Conservation (phyloP, 2,888 invertebrate species). For the Carpatolechia fugitivella region DNA sequence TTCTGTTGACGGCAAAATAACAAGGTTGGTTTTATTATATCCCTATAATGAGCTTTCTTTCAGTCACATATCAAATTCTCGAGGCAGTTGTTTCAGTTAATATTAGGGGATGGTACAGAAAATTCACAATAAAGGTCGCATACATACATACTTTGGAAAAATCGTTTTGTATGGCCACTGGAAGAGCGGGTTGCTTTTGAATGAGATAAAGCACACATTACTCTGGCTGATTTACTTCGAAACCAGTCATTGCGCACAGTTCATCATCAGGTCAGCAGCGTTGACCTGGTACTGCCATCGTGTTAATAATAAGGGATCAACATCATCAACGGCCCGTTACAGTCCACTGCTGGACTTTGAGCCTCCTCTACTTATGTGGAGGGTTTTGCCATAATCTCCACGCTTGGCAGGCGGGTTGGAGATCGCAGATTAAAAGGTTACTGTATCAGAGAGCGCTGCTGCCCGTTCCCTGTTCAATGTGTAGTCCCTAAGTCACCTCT, state of each 20-base stretch:
- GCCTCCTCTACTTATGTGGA: too few species aligned
- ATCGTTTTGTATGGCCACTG: conserved; percentile 18
- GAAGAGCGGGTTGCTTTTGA: not conserved
- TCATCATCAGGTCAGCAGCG: too few species aligned
- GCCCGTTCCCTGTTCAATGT: too few species aligned
- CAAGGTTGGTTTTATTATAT: not conserved
- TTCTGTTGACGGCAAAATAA: not conserved
- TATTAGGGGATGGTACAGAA: conserved; percentile 15
- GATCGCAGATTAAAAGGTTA: too few species aligned
- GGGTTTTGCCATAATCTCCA: too few species aligned
- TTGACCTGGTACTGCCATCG: too few species aligned
- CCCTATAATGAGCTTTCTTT: not conserved
- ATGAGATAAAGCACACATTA: not conserved
- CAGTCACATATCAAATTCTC: conserved; percentile 8
- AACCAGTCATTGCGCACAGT: not conserved
- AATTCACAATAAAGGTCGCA: conserved; percentile 19
- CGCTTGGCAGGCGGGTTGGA: too few species aligned
- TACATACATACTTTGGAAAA: conserved; percentile 15
- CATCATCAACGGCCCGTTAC: too few species aligned
- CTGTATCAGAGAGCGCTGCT: too few species aligned
- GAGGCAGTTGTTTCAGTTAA: conserved; percentile 16
- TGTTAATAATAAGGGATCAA: too few species aligned
- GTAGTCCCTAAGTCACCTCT: too few species aligned
- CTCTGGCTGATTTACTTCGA: not conserved
- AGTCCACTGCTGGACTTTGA: too few species aligned